phyloP scores from a whole-genome alignment of 1,140 invertebrate genomes.

The Pogonomyrmex barbatus region DNA sequence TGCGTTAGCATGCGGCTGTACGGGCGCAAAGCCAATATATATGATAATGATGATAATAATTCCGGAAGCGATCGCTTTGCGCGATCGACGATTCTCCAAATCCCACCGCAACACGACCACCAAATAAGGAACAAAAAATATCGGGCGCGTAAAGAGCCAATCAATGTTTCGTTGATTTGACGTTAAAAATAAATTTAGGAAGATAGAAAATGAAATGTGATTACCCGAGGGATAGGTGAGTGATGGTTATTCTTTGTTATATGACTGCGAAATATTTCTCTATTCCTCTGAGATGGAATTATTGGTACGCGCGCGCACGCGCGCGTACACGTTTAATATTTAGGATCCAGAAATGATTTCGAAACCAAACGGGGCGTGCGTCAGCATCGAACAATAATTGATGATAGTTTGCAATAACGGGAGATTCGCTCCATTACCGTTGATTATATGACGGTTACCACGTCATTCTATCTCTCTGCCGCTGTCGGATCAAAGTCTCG shows the following conservation, averaged over 20 bases:
- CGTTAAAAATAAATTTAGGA: conserved; percentile 7
- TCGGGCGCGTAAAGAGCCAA: background rate
- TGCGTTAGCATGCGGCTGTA: conserved; percentile 79
- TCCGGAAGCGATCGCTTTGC: conserved; percentile 80
- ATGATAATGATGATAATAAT: conserved; percentile 86
- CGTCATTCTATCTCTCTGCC: conserved; percentile 45
- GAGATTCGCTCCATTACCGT: conserved; percentile 57
- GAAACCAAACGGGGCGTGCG: background rate
- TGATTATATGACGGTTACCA: conserved; percentile 57
- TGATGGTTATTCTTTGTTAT: background rate
- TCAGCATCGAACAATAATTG: conserved; percentile 58
- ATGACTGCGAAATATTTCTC: background rate
- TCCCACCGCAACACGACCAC: background rate
- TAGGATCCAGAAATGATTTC: conserved; percentile 47
- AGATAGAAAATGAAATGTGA: conserved; percentile 19
- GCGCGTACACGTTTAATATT: conserved; percentile 40
- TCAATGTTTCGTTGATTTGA: conserved; percentile 2
- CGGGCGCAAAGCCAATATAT: conserved; percentile 81
- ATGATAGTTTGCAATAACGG: conserved; percentile 42
- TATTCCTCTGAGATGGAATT: background rate
- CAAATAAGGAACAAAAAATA: background rate
- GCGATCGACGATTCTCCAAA: conserved; percentile 54
- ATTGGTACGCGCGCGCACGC: background rate
- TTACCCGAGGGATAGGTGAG: background rate
- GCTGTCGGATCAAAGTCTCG: conserved; percentile 33